phyloP scores from a whole-genome alignment of 2,888 invertebrate species.

The Piscicola geometra region DNA sequence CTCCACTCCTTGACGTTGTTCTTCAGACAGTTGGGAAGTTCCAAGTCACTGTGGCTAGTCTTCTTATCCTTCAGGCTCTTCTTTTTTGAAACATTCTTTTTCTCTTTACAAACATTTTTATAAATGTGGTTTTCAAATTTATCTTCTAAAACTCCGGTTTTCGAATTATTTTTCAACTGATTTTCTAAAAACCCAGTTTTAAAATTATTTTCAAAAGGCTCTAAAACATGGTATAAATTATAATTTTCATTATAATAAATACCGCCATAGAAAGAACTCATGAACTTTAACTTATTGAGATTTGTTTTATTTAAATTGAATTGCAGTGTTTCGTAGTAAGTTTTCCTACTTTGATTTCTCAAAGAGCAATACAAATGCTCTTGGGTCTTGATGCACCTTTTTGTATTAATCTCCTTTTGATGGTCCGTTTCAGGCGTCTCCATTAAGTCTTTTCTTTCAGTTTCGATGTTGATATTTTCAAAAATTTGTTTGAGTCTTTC shows the following conservation, averaged over 20 bases:
- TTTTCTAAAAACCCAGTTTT: neutral
- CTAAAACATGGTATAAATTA: slow-evolving; percentile 1
- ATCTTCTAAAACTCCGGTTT: neutral
- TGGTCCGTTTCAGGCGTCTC: too few species aligned
- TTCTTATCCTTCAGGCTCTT: neutral
- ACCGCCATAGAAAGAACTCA: neutral
- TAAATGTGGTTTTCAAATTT: neutral
- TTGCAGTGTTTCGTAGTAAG: slow-evolving; percentile 27
- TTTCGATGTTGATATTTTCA: too few species aligned
- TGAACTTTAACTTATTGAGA: neutral
- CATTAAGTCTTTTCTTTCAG: too few species aligned
- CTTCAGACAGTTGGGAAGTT: slow-evolving; percentile 14
- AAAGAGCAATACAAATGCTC: slow-evolving; percentile 27
- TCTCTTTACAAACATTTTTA: too few species aligned
- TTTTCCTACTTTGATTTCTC: neutral
- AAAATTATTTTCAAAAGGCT: neutral
- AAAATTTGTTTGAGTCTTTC: too few species aligned
- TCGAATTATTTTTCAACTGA: neutral
- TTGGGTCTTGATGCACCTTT: neutral
- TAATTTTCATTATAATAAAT: neutral
- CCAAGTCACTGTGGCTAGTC: slow-evolving; percentile 28
- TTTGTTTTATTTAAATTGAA: neutral
- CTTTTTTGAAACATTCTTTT: too few species aligned
- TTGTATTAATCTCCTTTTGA: neutral
- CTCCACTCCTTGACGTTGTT: slow-evolving; percentile 28